Base-by-base conservation (phyloP, 2,797 vertebrate genomes). In the Echiichthys vipera region DNA sequence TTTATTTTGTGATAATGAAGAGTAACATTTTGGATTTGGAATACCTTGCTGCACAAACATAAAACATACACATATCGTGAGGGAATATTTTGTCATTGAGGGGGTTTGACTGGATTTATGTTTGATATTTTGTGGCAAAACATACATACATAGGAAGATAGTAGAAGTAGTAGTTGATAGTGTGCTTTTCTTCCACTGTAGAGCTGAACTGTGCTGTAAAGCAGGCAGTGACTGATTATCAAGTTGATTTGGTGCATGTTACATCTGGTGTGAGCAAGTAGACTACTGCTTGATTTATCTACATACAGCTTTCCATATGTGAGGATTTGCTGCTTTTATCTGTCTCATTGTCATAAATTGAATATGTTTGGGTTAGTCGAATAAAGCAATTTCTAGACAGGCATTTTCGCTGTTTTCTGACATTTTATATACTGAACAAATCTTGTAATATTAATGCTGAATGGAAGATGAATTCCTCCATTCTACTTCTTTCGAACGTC, bases 111-210 rank as follows among this genome's bases (percentile, higher is more conserved):
- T 85, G 81, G 87, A 90, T 86, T 77, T 63, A 56, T 71, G 59
- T 58, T 69, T 43, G 74, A 72, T 83, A 66, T 81, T 85, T 90
- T 86, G 85, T 85, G 87, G 88, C 77, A 67, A 10, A 85, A 81
- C 83, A 24, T 13, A 4, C 14, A 90, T 65, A 78, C n/a, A 37
- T 80, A 59, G 58, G 63, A 46, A 69, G 70, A 47, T 51, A 37
- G 61, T 20, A 27, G 30, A 7, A 18, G 46, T 40, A 15, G n/a
- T 53, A 18, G 24, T 40, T 39, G 54, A 6, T 56, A 13, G 57
- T 30, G 56, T 55, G 68, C 54, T 71, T 74, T 78, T 45, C 29
- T 78, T 85, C 71, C 71, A 50, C 76, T 64, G 65, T 61, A 18
- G 24, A 65, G 5, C 37, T 13, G 47, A 30, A 30, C 78, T 84